These are phyloP conservation scores for Actenoides lindsayi DNA, from an alignment of 2,113 vertebrate species.

Conservation along the genomic window DNA sequence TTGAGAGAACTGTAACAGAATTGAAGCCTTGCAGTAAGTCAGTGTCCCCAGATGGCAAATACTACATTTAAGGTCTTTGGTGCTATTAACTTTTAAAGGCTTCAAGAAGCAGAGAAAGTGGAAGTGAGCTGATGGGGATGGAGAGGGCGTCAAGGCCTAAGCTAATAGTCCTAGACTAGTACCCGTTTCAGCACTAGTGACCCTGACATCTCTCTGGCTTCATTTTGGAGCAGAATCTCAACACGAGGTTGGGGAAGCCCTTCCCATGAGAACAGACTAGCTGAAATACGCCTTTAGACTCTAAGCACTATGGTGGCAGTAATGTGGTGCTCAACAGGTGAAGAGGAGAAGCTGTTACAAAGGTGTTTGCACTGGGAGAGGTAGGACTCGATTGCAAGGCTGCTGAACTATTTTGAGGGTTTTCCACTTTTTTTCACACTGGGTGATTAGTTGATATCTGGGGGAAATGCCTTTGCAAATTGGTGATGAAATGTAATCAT, in stretches of 20 bases:
- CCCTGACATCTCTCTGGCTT: background rate
- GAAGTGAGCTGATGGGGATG: background rate
- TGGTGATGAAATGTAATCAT: background rate
- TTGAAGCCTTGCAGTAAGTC: background rate
- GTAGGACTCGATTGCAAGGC: background rate
- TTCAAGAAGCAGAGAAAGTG: background rate
- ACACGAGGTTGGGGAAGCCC: background rate
- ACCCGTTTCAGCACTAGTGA: background rate
- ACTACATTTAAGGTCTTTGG: background rate
- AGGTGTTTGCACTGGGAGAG: background rate
- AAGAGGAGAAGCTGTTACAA: background rate
- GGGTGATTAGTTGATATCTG: background rate
- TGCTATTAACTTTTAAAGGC: background rate
- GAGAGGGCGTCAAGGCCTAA: background rate
- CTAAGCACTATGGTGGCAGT: background rate
- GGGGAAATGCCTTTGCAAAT: background rate
- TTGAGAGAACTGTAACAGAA: background rate
- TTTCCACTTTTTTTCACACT: background rate
- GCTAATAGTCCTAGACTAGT: accelerated
- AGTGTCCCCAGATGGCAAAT: background rate
- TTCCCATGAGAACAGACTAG: background rate
- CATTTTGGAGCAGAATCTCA: background rate
- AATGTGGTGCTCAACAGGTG: background rate
- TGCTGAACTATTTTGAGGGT: background rate
- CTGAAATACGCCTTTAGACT: background rate